Conservation (phyloP, 64 coral and sea anemone genomes). For the Stylophora pistillata region DNA sequence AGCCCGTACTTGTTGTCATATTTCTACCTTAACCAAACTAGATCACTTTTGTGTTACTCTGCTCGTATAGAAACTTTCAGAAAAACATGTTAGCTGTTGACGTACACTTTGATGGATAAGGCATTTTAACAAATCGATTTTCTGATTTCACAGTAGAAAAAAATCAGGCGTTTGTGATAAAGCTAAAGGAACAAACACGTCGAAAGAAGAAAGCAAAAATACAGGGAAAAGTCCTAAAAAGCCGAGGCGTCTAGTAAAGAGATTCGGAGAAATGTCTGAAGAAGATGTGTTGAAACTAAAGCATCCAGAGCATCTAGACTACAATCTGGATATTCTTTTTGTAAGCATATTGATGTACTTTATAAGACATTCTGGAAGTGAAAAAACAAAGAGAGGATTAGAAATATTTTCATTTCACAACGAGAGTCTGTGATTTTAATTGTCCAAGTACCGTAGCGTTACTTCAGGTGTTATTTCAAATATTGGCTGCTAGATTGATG, state of each 20-base stretch:
- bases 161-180: neutral
- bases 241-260: conserved; percentile 22
- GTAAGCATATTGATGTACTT: conserved; percentile 43
- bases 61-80: neutral
- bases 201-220: neutral
- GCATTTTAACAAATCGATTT: too few relatives aligned
- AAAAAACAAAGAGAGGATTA: neutral
- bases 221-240: conserved; percentile 56
- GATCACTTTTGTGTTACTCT: too few relatives aligned
- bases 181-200: neutral
- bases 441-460: too few relatives aligned
- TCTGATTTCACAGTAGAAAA: neutral
- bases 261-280: conserved; percentile 87
- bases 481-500: too few relatives aligned
- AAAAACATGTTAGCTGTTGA: too few relatives aligned
- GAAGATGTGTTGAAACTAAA: conserved; percentile 89
- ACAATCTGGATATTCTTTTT: conserved; percentile 90
- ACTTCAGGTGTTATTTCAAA: too few relatives aligned
- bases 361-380: neutral
- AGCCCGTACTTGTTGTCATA: conserved; percentile 77
- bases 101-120: too few relatives aligned
- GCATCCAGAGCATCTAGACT: conserved; percentile 77
- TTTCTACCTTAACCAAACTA: neutral
- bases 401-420: too few relatives aligned
- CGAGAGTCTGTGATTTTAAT: too few relatives aligned